Evolutionary conservation across 1,140 invertebrate genomes (phyloP).

Genomic region (Arion vulgaris): DNA sequence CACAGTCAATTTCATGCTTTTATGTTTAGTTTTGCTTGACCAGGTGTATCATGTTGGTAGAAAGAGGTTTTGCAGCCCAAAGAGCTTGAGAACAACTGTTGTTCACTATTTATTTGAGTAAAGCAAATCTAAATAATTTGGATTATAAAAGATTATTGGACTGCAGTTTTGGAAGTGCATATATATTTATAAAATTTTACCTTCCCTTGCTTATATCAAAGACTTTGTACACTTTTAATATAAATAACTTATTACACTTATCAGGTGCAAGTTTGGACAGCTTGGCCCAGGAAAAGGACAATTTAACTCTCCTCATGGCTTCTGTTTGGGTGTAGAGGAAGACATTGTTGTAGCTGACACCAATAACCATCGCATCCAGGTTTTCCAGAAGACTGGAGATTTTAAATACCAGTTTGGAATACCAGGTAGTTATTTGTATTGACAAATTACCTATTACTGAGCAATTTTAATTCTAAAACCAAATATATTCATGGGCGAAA

Average conservation of each 20-base stretch:
- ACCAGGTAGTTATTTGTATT: constrained; percentile 84
- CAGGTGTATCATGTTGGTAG: no score
- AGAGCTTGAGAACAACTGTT: no score
- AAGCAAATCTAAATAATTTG: no score
- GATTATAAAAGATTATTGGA: no score
- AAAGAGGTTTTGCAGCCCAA: no score
- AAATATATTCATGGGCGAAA: neutral
- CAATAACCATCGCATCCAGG: constrained; percentile 92
- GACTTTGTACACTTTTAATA: no score
- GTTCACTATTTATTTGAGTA: no score
- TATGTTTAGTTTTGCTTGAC: no score
- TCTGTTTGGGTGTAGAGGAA: constrained; percentile 90
- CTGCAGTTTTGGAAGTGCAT: no score
- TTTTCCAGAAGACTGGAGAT: constrained; percentile 98
- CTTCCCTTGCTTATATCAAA: no score
- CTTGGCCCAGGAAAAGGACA: constrained; percentile 91
- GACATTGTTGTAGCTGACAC: constrained; percentile 86
- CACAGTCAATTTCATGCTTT: no score
- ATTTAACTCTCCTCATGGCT: constrained; percentile 97
- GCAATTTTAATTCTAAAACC: neutral
- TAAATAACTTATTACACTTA: constrained; percentile 17
- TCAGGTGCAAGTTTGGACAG: constrained; percentile 93
- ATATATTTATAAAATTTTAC: no score
- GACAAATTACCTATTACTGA: neutral
- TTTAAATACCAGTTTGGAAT: constrained; percentile 99